Percentiles rank a stretch among this genome's conserved stretches.
These are phyloP conservation scores for Pissodes strobi DNA, from an alignment of 1,140 invertebrate species.

Conservation along the genomic window DNA sequence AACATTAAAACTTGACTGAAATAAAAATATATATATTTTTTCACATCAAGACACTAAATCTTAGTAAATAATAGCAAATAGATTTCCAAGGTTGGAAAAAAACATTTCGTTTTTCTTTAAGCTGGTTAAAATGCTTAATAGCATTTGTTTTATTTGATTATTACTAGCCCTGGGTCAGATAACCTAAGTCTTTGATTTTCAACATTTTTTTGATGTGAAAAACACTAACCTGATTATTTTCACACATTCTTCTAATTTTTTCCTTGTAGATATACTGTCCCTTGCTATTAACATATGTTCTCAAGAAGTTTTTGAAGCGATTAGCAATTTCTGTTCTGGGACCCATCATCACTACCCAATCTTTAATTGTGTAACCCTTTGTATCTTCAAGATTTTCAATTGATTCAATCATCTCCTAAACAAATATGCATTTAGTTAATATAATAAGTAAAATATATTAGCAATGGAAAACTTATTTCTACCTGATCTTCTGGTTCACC, in stretches of 20 bases:
- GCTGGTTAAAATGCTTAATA: no score
- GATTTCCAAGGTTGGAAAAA: no score
- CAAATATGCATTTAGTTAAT: background rate
- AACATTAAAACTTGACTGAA: conserved; percentile 85
- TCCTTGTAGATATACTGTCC: conserved; percentile 91
- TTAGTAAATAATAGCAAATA: no score
- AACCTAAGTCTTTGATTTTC: no score
- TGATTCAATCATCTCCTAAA: conserved; percentile 84
- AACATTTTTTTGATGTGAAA: no score
- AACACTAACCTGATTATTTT: conserved; percentile 70
- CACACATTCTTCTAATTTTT: conserved; percentile 92
- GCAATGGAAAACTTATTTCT: no score
- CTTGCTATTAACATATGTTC: conserved; percentile 86
- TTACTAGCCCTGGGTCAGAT: no score
- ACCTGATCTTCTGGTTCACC: conserved; percentile 74
- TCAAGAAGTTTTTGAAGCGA: conserved; percentile 93
- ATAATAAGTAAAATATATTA: no score
- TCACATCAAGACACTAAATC: no score
- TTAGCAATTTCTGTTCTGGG: conserved; percentile 95
- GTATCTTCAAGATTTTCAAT: conserved; percentile 98
- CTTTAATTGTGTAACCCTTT: conserved; percentile 86
- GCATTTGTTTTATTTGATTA: no score
- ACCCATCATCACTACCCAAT: conserved; percentile 97
- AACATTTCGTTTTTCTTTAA: no score
- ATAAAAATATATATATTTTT: conserved; percentile 36